Evolutionary conservation across 2,113 vertebrate species (phyloP).

Genomic region (Nothocercus nigrocapillus): DNA sequence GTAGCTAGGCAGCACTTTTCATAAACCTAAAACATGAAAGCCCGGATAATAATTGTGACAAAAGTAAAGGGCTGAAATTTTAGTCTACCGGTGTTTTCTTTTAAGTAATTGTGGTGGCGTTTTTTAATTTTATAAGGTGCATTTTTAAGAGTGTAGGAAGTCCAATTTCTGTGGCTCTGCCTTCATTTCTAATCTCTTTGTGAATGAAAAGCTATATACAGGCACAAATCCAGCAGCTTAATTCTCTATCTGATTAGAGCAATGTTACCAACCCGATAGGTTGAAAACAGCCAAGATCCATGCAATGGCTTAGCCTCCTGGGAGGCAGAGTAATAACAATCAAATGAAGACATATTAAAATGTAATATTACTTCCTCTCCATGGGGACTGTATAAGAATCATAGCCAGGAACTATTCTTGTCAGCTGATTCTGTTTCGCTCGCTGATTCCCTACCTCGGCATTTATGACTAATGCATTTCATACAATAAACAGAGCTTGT

Average conservation of each 20-base stretch:
- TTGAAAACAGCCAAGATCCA: constrained; percentile 61
- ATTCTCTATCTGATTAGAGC: constrained; percentile 74
- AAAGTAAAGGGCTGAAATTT: constrained; percentile 16
- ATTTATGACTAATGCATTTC: constrained; percentile 42
- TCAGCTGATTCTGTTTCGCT: constrained; percentile 51
- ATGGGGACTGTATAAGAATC: constrained; percentile 58
- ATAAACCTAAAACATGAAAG: background rate
- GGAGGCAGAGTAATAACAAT: constrained; percentile 68
- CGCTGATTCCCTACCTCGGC: constrained; percentile 48
- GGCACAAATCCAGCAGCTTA: constrained; percentile 66
- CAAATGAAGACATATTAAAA: constrained; percentile 75
- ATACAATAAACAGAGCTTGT: constrained; percentile 3
- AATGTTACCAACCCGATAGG: constrained; percentile 59
- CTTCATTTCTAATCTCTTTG: constrained; percentile 58
- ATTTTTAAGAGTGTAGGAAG: constrained; percentile 30
- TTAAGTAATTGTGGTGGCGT: background rate
- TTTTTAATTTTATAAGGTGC: background rate
- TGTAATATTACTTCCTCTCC: constrained; percentile 72
- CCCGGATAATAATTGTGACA: background rate
- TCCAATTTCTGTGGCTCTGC: constrained; percentile 43
- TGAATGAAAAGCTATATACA: constrained; percentile 56
- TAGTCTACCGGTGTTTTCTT: background rate
- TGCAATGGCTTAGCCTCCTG: constrained; percentile 56
- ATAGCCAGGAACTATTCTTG: constrained; percentile 69
- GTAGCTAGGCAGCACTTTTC: constrained; percentile 3